Evolutionary conservation across 2,797 vertebrate genomes (phyloP).

Genomic region (Neosilurus mollespiculum): DNA sequence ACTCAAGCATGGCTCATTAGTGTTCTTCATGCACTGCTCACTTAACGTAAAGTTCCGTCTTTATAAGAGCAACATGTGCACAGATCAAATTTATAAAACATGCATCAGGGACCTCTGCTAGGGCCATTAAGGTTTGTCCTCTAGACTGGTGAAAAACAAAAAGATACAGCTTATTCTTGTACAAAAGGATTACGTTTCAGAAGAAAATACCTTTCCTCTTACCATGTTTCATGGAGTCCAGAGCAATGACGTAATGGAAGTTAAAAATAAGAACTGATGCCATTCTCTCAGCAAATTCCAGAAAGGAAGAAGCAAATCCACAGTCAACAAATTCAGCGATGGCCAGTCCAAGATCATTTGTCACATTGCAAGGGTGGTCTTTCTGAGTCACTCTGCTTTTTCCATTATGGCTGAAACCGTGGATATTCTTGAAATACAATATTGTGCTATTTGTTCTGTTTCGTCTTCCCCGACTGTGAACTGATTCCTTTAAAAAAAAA

Average conservation of each 20-base stretch:
- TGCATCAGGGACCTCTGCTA: slow-evolving; percentile 20
- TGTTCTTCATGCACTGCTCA: neutral
- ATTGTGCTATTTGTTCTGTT: neutral
- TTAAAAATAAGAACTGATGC: slow-evolving; percentile 40
- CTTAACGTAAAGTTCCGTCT: neutral
- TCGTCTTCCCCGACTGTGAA: slow-evolving; percentile 5
- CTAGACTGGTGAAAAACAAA: slow-evolving; percentile 13
- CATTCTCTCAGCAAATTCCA: slow-evolving; percentile 24
- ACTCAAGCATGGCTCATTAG: neutral
- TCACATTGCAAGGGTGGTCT: slow-evolving; percentile 48
- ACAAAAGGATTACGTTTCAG: slow-evolving; percentile 28
- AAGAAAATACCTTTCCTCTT: slow-evolving; percentile 40
- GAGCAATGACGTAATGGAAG: slow-evolving; percentile 51
- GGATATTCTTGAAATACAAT: slow-evolving; percentile 22
- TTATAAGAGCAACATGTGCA: neutral
- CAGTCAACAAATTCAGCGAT: neutral
- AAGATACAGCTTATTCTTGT: slow-evolving; percentile 11
- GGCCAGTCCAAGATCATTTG: slow-evolving; percentile 31
- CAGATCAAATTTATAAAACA: neutral
- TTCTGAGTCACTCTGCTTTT: slow-evolving; percentile 44
- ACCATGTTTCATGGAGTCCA: slow-evolving; percentile 33
- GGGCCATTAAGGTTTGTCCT: slow-evolving; percentile 25
- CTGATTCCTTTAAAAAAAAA: neutral
- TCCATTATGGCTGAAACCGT: slow-evolving; percentile 37
- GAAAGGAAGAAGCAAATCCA: slow-evolving; percentile 29